Base-by-base conservation (phyloP, 37 sponge, comb jelly and placozoan genomes). In the Sycon ciliatum region DNA sequence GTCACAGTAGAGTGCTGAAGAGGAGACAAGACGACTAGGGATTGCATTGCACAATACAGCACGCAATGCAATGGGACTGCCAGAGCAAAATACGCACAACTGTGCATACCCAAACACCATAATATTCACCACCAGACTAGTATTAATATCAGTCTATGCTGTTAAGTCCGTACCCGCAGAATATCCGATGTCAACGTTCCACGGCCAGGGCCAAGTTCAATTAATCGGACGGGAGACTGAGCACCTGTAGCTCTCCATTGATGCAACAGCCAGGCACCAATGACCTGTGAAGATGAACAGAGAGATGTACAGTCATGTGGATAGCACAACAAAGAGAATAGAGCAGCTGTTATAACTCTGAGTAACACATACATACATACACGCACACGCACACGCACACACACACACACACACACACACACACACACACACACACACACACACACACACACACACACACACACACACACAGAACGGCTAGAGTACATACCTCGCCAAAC, bases 141-240 rank as follows among this genome's bases (percentile, higher is more conserved):
- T n/a, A n/a, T n/a, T n/a, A n/a, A n/a, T n/a, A n/a, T n/a, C n/a
- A n/a, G n/a, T n/a, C n/a, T n/a, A n/a, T n/a, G n/a, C n/a, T n/a
- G n/a, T n/a, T n/a, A n/a, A n/a, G n/a, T n/a, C 4, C 77, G 32
- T 60, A 91, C 89, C 36, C 88, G 78, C 2, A 94, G 67, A 34
- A 98, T 87, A 65, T 98, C 94, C 11, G 68, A 73, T 67, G 79
- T 55, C 52, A 98, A 81, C 0, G 99, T 92, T 0, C 99, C 99
- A 57, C 85, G 83, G 6, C 99, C 99, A 29, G 99, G 99, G 6
- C 99, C 99, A 40, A 98, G 80, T 64, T 98, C 99, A 18, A 92
- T 81, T 42, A 98, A 40, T 55, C 87, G 90, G 18, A 80, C 70
- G 0, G 55, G 39, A 13, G 18, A 20, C 0, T 68, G 76, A 31